Conservation (phyloP, 2,113 vertebrate genomes). For the Dascyllus trimaculatus region DNA sequence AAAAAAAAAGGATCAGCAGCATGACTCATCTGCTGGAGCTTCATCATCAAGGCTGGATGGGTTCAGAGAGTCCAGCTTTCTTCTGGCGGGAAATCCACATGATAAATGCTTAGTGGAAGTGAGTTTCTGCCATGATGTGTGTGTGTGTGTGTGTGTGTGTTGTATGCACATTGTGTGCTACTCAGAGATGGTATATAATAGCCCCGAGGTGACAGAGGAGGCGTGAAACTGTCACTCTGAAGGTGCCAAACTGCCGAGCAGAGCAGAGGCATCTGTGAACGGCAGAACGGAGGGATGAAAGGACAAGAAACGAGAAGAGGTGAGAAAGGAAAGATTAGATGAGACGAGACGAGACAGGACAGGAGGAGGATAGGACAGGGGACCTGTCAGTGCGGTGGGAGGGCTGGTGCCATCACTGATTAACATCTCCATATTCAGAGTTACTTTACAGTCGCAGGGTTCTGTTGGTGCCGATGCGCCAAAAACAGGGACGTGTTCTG, state of each 20-base stretch:
- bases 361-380: constrained; percentile 31
- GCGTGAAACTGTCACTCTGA: constrained; percentile 56
- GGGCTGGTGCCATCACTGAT: constrained; percentile 39
- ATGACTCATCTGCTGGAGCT: constrained; percentile 22
- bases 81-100: constrained; percentile 40
- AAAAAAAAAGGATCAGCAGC: neutral
- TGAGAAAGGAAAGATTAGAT: constrained; percentile 12
- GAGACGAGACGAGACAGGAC: constrained; percentile 41
- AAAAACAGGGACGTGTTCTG: neutral
- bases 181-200: constrained; percentile 41
- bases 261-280: constrained; percentile 36
- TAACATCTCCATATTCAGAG: constrained; percentile 53
- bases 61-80: constrained; percentile 27
- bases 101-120: constrained; percentile 13
- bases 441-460: neutral
- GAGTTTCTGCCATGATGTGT: constrained; percentile 2
- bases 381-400: constrained; percentile 49
- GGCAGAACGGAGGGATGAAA: neutral
- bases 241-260: constrained; percentile 63
- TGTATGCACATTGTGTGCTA: neutral
- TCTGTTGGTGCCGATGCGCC: neutral
- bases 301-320: constrained; percentile 2
- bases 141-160: constrained; percentile 12
- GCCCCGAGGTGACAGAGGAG: constrained; percentile 44
- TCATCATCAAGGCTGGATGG: constrained; percentile 10